Evolutionary conservation across 2,113 vertebrate species (phyloP).

Genomic region (Numenius arquata): DNA sequence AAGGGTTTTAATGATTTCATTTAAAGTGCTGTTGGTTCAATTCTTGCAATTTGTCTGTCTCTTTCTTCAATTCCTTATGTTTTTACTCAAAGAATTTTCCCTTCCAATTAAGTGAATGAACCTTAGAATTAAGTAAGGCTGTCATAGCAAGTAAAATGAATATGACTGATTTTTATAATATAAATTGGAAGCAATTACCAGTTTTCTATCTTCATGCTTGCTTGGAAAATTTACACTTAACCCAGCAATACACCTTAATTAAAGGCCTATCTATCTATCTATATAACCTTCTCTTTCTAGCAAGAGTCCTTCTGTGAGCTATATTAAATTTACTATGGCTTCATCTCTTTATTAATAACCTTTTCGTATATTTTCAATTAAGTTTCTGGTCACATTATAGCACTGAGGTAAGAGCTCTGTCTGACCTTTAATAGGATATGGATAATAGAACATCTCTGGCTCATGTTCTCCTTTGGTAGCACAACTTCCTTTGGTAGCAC

Average conservation of each 20-base stretch:
- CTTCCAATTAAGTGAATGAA: constrained; percentile 63
- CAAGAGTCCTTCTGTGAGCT: constrained; percentile 20
- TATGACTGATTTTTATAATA: constrained; percentile 60
- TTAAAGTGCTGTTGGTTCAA: constrained; percentile 35
- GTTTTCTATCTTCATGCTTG: constrained; percentile 44
- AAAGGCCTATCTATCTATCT: constrained; percentile 45
- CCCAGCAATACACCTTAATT: constrained; percentile 60
- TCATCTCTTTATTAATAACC: constrained; percentile 45
- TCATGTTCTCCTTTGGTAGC: constrained; percentile 28
- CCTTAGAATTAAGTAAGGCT: constrained; percentile 45
- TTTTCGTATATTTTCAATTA: constrained; percentile 54
- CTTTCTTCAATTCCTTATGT: constrained; percentile 1
- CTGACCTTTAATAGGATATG: constrained; percentile 50
- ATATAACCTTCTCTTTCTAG: constrained; percentile 38
- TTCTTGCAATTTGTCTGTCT: constrained; percentile 17
- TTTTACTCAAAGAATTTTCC: constrained; percentile 26
- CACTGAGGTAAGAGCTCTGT: constrained; percentile 48
- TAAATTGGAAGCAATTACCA: constrained; percentile 64
- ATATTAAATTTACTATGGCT: not conserved
- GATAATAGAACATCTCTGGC: constrained; percentile 47
- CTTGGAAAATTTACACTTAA: constrained; percentile 63
- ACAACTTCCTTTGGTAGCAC: not conserved
- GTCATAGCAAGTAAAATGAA: constrained; percentile 42
- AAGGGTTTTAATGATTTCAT: constrained; percentile 37
- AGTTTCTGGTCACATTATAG: constrained; percentile 55